phyloP scores from a whole-genome alignment of 2,888 invertebrate genomes.

The Diarsia brunnea region DNA sequence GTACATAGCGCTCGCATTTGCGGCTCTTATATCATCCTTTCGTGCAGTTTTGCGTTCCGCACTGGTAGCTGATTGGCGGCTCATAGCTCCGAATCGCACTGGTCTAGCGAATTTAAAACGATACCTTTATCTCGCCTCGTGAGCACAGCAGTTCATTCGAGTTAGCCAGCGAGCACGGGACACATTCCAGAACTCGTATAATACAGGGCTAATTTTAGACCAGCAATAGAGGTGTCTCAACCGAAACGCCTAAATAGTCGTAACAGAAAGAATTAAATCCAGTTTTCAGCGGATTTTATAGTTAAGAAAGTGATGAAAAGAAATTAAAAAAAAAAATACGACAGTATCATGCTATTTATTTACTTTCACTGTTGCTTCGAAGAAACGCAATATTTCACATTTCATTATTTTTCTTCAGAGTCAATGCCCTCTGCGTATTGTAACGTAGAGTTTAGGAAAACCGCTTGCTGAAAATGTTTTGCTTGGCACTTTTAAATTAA shows the following conservation, averaged over 20 bases:
- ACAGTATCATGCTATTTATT: background rate
- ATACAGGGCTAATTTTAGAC: slow-evolving; percentile 67
- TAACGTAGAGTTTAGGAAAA: background rate
- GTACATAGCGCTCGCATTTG: slow-evolving; percentile 40
- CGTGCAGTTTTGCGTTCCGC: slow-evolving; percentile 60
- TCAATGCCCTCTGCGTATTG: slow-evolving; percentile 32
- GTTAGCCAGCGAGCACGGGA: slow-evolving; percentile 57
- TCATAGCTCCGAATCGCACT: slow-evolving; percentile 35
- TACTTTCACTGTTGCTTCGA: slow-evolving; percentile 35
- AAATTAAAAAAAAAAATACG: background rate
- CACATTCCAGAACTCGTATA: slow-evolving; percentile 68
- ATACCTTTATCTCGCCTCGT: slow-evolving; percentile 51
- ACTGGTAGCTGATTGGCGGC: slow-evolving; percentile 57
- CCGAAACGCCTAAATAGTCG: slow-evolving; percentile 51
- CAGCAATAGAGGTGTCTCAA: slow-evolving; percentile 56
- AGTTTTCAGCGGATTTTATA: slow-evolving; percentile 32
- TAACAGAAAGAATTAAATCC: slow-evolving; percentile 52
- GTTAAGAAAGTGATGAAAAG: slow-evolving; percentile 6
- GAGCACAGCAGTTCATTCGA: slow-evolving; percentile 58
- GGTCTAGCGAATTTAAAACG: slow-evolving; percentile 47
- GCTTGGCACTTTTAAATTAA: background rate
- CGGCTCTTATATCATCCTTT: slow-evolving; percentile 62
- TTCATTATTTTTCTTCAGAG: slow-evolving; percentile 25
- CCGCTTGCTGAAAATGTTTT: background rate
- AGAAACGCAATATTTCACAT: slow-evolving; percentile 16